Conservation (phyloP, 2,888 invertebrate genomes). For the Leucania comma region DNA sequence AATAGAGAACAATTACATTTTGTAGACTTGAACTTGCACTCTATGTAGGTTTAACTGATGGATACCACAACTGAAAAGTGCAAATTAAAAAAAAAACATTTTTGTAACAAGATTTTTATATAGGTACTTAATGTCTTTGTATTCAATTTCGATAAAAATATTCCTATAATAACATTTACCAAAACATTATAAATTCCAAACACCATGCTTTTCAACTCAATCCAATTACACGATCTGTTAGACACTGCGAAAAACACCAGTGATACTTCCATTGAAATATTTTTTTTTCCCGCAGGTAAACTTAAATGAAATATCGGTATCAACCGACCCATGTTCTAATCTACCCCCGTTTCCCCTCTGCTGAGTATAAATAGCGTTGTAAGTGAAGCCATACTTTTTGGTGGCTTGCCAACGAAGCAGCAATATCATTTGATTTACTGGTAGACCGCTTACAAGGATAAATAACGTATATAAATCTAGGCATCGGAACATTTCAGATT, state of each 20-base stretch:
- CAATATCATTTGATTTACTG: constrained; percentile 53
- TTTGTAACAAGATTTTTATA: too few relatives aligned
- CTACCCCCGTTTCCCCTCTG: constrained; percentile 24
- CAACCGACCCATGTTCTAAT: constrained; percentile 23
- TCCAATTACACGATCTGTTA: neutral
- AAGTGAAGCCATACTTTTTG: constrained; percentile 48
- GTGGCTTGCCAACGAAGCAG: constrained; percentile 46
- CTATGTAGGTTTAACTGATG: too few relatives aligned
- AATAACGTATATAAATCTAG: constrained; percentile 52
- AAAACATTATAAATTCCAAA: neutral
- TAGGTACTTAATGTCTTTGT: neutral
- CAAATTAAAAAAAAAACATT: too few relatives aligned
- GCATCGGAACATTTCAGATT: constrained; percentile 17
- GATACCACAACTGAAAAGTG: too few relatives aligned
- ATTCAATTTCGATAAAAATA: neutral
- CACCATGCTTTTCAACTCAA: neutral
- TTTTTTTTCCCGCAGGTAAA: constrained; percentile 11
- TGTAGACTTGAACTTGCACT: neutral
- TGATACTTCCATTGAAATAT: neutral
- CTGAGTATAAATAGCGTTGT: constrained; percentile 30
- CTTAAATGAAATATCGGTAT: constrained; percentile 8
- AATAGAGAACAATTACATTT: too few relatives aligned
- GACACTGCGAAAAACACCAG: neutral
- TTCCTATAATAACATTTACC: neutral
- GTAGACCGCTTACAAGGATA: constrained; percentile 31